A percentile compares a stretch with the other conserved stretches of the same genome.
Conservation (phyloP, 2,797 vertebrate genomes). For the Paratrypauchen microcephalus region DNA sequence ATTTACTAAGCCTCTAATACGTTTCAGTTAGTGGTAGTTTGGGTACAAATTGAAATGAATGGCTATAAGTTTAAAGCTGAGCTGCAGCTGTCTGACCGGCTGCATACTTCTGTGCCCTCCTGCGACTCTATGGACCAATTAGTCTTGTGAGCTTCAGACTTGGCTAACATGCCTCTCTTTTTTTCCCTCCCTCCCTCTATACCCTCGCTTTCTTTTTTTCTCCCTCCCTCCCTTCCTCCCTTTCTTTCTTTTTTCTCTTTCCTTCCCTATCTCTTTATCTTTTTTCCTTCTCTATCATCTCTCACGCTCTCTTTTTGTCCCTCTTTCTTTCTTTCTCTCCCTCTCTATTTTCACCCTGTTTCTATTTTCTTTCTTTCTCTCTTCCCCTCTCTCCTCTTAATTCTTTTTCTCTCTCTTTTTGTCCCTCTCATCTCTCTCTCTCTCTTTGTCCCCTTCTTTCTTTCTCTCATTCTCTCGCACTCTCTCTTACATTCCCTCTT, state of each 20-base stretch:
- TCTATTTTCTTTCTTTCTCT: constrained; percentile 30
- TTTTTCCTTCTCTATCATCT: constrained; percentile 26
- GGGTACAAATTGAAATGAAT: constrained; percentile 45
- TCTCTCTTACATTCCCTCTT: neutral
- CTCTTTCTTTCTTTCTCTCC: constrained; percentile 63
- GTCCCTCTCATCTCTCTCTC: constrained; percentile 45
- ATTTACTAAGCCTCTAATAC: constrained; percentile 35
- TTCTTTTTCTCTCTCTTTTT: no score
- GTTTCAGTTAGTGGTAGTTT: constrained; percentile 39
- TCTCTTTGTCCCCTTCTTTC: constrained; percentile 27
- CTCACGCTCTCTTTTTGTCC: constrained; percentile 55
- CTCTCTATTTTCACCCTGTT: constrained; percentile 26
- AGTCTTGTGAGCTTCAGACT: constrained; percentile 52
- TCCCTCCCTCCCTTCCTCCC: constrained; percentile 31
- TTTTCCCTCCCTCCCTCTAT: constrained; percentile 35
- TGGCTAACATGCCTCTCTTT: constrained; percentile 64
- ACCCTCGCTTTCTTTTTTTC: constrained; percentile 47
- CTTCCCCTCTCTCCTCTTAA: constrained; percentile 51
- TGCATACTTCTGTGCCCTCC: constrained; percentile 34
- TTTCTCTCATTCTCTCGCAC: constrained; percentile 38
- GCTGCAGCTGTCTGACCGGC: constrained; percentile 56
- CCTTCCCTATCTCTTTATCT: constrained; percentile 44
- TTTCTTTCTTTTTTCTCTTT: constrained; percentile 57
- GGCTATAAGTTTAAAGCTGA: constrained; percentile 45
- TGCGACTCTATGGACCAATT: constrained; percentile 57